These are phyloP conservation scores for Melanocharis versteri DNA, from an alignment of 2,113 vertebrate genomes.

Conservation along the genomic window DNA sequence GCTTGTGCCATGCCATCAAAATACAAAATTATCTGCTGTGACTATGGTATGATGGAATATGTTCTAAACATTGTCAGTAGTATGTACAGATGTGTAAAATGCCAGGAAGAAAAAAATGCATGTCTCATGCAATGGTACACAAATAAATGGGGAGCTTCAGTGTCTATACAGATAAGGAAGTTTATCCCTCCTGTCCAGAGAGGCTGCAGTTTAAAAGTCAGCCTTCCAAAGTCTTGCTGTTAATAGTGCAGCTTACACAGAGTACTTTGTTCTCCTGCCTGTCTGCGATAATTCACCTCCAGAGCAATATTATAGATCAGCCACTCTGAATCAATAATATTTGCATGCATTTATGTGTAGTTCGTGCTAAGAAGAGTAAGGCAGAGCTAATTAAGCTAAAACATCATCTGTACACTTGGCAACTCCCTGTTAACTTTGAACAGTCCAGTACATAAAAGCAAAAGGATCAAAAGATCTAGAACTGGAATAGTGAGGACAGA, in stretches of 20 bases:
- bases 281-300: slow-evolving; percentile 40
- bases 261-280: slow-evolving; percentile 11
- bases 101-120: neutral
- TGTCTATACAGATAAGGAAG: neutral
- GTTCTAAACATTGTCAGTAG: neutral
- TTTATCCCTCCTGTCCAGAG: neutral
- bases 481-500: slow-evolving; percentile 2
- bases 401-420: slow-evolving; percentile 40
- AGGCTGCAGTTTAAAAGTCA: neutral
- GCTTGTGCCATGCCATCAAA: neutral
- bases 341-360: slow-evolving; percentile 54
- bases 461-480: slow-evolving; percentile 56
- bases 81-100: neutral
- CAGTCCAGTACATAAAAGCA: slow-evolving; percentile 49
- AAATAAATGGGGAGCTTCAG: neutral
- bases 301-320: slow-evolving; percentile 42
- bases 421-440: slow-evolving; percentile 42
- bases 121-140: neutral
- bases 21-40: neutral
- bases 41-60: neutral
- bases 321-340: slow-evolving; percentile 53
- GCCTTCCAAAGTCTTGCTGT: neutral
- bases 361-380: slow-evolving; percentile 34
- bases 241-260: neutral
- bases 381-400: slow-evolving; percentile 55